A percentile compares a stretch with the other conserved stretches of the same genome.
Evolutionary conservation across 2,888 invertebrate species (phyloP).

Genomic region (Leptura quadrifasciata): DNA sequence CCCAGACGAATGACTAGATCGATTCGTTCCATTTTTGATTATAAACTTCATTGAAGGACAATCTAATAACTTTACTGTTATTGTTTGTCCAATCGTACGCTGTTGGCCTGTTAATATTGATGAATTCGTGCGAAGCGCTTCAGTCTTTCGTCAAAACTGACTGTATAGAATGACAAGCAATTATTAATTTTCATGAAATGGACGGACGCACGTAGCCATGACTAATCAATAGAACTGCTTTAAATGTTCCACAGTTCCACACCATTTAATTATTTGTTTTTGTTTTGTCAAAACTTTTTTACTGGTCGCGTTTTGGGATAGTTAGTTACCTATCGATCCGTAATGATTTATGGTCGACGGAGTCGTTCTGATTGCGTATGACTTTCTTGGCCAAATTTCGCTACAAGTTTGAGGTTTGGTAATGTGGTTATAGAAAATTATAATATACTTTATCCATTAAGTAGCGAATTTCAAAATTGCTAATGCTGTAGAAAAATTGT

Average conservation of each 20-base stretch:
- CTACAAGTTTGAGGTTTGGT: background rate
- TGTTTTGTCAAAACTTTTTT: slow-evolving; percentile 4
- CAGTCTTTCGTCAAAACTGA: slow-evolving; percentile 21
- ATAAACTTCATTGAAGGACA: slow-evolving; percentile 18
- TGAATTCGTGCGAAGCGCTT: slow-evolving; percentile 29
- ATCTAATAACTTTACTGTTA: slow-evolving; percentile 14
- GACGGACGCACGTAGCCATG: slow-evolving; percentile 36
- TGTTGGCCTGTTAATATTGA: slow-evolving; percentile 38
- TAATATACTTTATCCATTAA: too few relatives aligned
- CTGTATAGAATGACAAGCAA: slow-evolving; percentile 29
- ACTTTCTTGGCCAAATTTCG: background rate
- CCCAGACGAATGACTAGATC: background rate
- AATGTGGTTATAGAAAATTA: too few relatives aligned
- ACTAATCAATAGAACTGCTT: slow-evolving; percentile 26
- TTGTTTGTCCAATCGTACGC: slow-evolving; percentile 11
- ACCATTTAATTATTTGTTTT: slow-evolving; percentile 15
- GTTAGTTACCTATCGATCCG: background rate
- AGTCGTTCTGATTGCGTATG: background rate
- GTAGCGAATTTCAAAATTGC: too few relatives aligned
- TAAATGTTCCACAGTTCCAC: slow-evolving; percentile 22
- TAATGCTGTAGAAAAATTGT: too few relatives aligned
- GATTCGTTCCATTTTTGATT: slow-evolving; percentile 20
- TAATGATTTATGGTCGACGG: slow-evolving; percentile 1
- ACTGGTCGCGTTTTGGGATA: slow-evolving; percentile 5
- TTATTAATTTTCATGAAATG: slow-evolving; percentile 21